phyloP scores from a whole-genome alignment of 2,113 vertebrate species.

The Sterna hirundo region DNA sequence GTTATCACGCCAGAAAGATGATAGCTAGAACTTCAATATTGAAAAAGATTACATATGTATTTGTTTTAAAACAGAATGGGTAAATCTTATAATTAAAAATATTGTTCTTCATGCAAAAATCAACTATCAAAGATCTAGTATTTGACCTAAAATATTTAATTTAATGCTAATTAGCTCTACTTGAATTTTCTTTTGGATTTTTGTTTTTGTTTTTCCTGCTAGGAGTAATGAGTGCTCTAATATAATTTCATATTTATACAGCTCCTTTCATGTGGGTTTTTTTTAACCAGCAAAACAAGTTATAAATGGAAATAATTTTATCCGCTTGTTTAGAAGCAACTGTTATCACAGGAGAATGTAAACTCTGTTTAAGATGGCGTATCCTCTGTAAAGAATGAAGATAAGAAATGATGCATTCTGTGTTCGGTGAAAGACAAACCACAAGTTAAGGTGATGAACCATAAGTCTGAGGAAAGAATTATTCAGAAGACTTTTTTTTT shows the following conservation, averaged over 20 bases:
- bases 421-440: not conserved
- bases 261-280: not conserved
- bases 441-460: not conserved
- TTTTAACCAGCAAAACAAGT: not conserved
- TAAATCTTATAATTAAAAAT: not conserved
- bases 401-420: not conserved
- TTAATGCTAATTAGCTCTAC: not conserved
- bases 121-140: not conserved
- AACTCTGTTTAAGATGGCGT: not conserved
- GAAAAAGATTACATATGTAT: not conserved
- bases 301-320: not conserved
- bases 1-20: not conserved
- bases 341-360: not conserved
- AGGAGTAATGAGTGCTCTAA: not conserved
- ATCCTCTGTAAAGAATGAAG: not conserved
- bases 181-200: not conserved
- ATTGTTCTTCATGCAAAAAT: not conserved
- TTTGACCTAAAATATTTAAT: not conserved
- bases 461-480: not conserved
- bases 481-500: not conserved
- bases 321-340: not conserved
- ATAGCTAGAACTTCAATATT: not conserved
- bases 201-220: not conserved
- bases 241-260: not conserved
- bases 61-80: not conserved